These are phyloP conservation scores for Cepaea hortensis DNA, from an alignment of 2,888 invertebrate species.

Conservation along the genomic window DNA sequence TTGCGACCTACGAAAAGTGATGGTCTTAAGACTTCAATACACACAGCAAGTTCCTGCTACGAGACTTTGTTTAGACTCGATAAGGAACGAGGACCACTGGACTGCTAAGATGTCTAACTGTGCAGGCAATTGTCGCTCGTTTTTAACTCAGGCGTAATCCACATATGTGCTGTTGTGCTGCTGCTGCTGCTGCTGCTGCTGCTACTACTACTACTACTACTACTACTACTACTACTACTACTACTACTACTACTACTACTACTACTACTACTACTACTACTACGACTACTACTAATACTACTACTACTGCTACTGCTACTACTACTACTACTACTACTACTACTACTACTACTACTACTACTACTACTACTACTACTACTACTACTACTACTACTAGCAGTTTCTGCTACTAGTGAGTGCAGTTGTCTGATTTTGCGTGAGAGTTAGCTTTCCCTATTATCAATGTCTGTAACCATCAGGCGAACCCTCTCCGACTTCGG, in stretches of 20 bases:
- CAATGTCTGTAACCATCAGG: no score
- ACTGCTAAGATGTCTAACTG: no score
- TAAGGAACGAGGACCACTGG: no score
- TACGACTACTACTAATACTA: background rate
- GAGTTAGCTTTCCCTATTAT: no score
- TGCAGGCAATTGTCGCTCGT: no score
- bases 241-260: slow-evolving; percentile 7
- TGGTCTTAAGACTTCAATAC: no score
- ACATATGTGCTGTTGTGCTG: background rate
- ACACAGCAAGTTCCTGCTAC: no score
- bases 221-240: slow-evolving; percentile 7
- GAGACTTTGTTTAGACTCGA: no score
- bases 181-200: background rate
- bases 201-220: slow-evolving; percentile 1
- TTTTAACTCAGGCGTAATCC: no score
- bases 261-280: slow-evolving; percentile 4
- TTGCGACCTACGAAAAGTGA: no score
- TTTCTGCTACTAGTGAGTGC: background rate
- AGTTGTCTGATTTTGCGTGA: no score
- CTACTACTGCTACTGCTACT: background rate
- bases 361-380: background rate
- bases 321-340: slow-evolving; percentile 7
- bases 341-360: slow-evolving; percentile 7
- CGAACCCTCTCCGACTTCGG: no score
- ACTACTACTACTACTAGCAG: background rate